Evolutionary conservation across 1,140 invertebrate genomes (phyloP).

Genomic region (Caerostris extrusa): DNA sequence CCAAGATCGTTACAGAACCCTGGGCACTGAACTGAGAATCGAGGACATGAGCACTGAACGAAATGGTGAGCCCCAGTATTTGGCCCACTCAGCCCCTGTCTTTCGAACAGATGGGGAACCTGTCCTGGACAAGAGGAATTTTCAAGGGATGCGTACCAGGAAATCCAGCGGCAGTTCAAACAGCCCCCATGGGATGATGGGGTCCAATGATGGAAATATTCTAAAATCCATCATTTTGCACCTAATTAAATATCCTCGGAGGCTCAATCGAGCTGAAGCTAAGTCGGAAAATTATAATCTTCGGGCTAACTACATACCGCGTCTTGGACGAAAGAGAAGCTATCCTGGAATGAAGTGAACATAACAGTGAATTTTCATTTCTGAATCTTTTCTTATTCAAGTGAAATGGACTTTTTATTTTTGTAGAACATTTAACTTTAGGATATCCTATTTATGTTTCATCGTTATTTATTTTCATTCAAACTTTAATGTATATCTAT

Average conservation of each 20-base stretch:
- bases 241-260: conserved; percentile 31
- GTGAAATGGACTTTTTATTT: background rate
- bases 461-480: background rate
- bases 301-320: conserved; percentile 48
- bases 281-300: conserved; percentile 56
- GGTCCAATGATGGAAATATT: conserved; percentile 19
- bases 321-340: conserved; percentile 53
- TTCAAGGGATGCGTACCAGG: background rate
- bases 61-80: background rate
- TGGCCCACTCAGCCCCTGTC: conserved; percentile 8
- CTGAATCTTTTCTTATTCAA: background rate
- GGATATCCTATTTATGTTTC: background rate
- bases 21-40: background rate
- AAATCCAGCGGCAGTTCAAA: background rate
- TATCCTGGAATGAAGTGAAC: background rate
- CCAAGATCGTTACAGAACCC: background rate
- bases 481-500: background rate
- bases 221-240: conserved; percentile 35
- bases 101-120: conserved; percentile 7
- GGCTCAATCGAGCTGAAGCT: conserved; percentile 20
- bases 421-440: background rate
- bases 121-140: background rate
- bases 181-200: background rate
- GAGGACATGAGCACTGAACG: background rate
- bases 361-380: background rate